phyloP scores from a whole-genome alignment of 1,140 invertebrate genomes.

The Maniola jurtina region DNA sequence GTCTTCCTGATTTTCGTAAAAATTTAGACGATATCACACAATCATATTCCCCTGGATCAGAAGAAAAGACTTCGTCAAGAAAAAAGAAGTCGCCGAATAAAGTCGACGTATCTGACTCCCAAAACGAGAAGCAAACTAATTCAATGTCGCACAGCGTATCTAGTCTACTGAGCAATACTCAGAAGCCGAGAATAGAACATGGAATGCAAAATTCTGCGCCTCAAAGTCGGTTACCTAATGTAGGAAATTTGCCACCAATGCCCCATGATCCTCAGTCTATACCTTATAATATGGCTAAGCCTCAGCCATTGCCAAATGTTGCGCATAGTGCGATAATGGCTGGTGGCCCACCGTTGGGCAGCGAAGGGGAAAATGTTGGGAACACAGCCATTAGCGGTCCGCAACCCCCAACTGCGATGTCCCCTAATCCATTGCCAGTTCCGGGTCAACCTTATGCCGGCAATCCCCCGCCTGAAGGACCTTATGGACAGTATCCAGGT shows the following conservation, averaged over 20 bases:
- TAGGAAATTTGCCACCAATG: slow-evolving; percentile 27
- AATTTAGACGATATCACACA: slow-evolving; percentile 76
- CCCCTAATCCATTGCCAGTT: slow-evolving; percentile 27
- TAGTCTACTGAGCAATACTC: slow-evolving; percentile 48
- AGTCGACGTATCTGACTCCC: slow-evolving; percentile 48
- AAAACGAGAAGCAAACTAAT: slow-evolving; percentile 39
- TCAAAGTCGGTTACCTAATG: slow-evolving; percentile 24
- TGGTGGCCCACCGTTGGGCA: slow-evolving; percentile 26
- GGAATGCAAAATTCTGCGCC: slow-evolving; percentile 22
- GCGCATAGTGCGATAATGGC: slow-evolving; percentile 34
- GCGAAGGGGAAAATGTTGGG: slow-evolving; percentile 13
- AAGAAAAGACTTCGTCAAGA: slow-evolving; percentile 65
- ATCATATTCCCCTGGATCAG: slow-evolving; percentile 66
- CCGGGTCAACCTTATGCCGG: slow-evolving; percentile 34
- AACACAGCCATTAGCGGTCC: slow-evolving; percentile 10
- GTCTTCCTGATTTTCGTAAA: slow-evolving; percentile 72
- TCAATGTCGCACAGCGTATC: slow-evolving; percentile 69
- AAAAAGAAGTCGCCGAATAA: slow-evolving; percentile 69
- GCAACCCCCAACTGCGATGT: slow-evolving; percentile 29
- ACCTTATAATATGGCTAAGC: slow-evolving; percentile 37
- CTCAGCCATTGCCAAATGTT: slow-evolving; percentile 36
- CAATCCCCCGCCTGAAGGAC: slow-evolving; percentile 48
- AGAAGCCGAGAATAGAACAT: slow-evolving; percentile 39
- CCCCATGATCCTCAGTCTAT: slow-evolving; percentile 39
- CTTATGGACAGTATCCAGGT: slow-evolving; percentile 68